Evolutionary conservation across 2,888 invertebrate genomes (phyloP).

Genomic region (Dolomedes plantarius): DNA sequence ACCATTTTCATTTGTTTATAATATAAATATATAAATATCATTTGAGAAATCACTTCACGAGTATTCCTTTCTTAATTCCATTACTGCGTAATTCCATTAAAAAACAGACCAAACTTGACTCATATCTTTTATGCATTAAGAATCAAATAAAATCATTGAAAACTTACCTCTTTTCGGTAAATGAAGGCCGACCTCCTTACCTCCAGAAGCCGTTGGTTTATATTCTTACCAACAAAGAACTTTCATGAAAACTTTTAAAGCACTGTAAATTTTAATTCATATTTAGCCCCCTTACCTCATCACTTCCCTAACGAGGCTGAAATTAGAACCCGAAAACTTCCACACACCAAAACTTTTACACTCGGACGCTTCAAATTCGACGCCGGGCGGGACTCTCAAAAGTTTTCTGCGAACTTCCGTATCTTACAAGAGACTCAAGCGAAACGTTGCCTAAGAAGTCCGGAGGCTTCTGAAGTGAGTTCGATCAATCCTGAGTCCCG

Average conservation of each 20-base stretch:
- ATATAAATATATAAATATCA: too few relatives aligned
- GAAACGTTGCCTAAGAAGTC: neutral
- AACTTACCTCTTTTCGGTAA: neutral
- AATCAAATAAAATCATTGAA: neutral
- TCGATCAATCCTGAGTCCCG: constrained; percentile 52
- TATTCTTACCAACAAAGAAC: neutral
- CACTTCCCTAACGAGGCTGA: neutral
- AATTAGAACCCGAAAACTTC: neutral
- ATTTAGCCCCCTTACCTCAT: constrained; percentile 37
- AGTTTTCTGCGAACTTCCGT: neutral
- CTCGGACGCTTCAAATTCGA: constrained; percentile 6
- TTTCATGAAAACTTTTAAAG: too few relatives aligned
- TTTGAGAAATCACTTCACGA: too few relatives aligned
- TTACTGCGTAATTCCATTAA: too few relatives aligned
- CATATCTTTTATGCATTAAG: neutral
- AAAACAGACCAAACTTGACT: neutral
- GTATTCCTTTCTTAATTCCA: too few relatives aligned
- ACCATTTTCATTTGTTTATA: too few relatives aligned
- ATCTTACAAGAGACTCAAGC: neutral
- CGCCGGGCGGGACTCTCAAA: constrained; percentile 1
- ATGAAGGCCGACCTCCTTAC: neutral
- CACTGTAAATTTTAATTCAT: too few relatives aligned
- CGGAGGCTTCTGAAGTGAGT: constrained; percentile 46
- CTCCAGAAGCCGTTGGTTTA: neutral
- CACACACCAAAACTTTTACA: neutral